Evolutionary conservation across 2,797 vertebrate species (phyloP), one percentile per base, ranked within the genome.

Genomic region (Hylomyscus alleni): DNA sequence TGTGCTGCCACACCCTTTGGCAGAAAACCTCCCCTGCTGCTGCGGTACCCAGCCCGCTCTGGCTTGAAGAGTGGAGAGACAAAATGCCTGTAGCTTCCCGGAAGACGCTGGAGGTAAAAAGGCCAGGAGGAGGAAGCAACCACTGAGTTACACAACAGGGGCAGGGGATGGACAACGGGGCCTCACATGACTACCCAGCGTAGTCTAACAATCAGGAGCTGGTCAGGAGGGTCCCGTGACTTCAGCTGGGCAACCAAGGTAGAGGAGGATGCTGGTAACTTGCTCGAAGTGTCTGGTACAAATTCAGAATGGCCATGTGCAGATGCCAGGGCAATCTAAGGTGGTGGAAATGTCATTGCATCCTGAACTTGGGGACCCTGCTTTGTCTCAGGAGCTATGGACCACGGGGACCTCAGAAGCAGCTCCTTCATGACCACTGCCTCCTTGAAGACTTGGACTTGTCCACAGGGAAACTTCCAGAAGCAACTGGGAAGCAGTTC

Each of bases 51-150:
- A 6, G 77, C 62, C 22, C 9, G 0, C 12, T 47, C 17, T 14
- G 62, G 44, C 0, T 1, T 17, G 26, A 17, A 0, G 7, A 2
- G 52, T 3, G 58, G 7, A 7, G 65, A 60, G 75, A 82, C 0
- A 1, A 15, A 6, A 62, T 0, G 4, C 7, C 56, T 19, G 13
- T 1, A 12, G 6, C 17, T 34, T 11, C 24, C 44, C 0, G 86
- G 82, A 78, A 44, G 73, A 54, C 0, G 11, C 78, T 0, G 12
- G 44, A 65, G 58, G 34, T 37, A 3, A 75, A 80, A 91, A 72
- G 12, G 24, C 44, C 10, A 81, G 24, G 8, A 77, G 29, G 34
- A 13, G 22, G 29, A n/a, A 13, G 56, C 0, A 5, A 54, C 78
- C 1, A 13, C n/a, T 0, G 20, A 56, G 37, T 34, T 58, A 17